These are phyloP conservation scores for Lordiphosa fenestrarum DNA, from an alignment of 2,888 invertebrate species.

Conservation along the genomic window DNA sequence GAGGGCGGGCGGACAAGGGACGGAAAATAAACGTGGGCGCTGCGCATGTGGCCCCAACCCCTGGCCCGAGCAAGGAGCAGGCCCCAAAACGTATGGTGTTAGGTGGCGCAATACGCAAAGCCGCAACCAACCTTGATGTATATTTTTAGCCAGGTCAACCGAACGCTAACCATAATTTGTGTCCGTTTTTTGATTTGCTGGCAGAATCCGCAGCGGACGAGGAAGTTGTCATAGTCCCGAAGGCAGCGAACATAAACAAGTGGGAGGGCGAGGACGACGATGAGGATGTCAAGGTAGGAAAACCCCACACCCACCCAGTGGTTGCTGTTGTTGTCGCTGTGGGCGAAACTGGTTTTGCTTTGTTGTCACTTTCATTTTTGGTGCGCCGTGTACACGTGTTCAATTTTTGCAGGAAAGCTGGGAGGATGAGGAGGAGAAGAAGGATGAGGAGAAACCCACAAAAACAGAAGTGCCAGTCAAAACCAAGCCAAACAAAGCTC, in stretches of 20 bases:
- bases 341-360: conserved; percentile 45
- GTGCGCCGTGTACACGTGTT: conserved; percentile 72
- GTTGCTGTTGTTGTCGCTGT: conserved; percentile 7
- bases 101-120: conserved; percentile 2
- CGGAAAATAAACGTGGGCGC: conserved; percentile 51
- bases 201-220: conserved; percentile 78
- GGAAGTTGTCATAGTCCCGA: conserved; percentile 88
- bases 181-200: conserved; percentile 23
- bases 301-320: not conserved
- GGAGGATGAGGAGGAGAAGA: conserved; percentile 94
- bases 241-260: conserved; percentile 84
- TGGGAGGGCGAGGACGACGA: conserved; percentile 95
- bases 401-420: conserved; percentile 89
- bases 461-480: conserved; percentile 82
- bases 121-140: conserved; percentile 33
- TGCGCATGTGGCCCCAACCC: conserved; percentile 55
- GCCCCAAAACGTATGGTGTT: conserved; percentile 14
- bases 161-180: conserved; percentile 17
- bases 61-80: conserved; percentile 6
- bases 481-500: conserved; percentile 87
- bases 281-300: conserved; percentile 88
- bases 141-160: conserved; percentile 33
- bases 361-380: conserved; percentile 20
- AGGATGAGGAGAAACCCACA: conserved; percentile 87
- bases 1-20: conserved; percentile 9